Evolutionary conservation across 1,140 invertebrate genomes (phyloP).

Genomic region (Rhopalosiphum padi): DNA sequence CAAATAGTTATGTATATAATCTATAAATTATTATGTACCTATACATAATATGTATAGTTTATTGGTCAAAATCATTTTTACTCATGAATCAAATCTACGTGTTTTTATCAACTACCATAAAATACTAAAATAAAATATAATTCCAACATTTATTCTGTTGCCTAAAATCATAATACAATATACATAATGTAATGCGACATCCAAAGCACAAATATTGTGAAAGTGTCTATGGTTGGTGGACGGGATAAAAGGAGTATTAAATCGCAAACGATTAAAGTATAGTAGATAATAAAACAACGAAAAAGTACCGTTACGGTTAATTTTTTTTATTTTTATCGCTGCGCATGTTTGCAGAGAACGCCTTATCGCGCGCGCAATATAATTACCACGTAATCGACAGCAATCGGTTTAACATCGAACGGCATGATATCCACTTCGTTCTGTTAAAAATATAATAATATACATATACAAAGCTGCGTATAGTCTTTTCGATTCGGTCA

Average conservation of each 20-base stretch:
- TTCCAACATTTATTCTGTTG: background rate
- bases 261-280: background rate
- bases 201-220: background rate
- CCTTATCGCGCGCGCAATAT: background rate
- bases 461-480: background rate
- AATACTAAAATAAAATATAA: background rate
- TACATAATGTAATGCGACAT: too few species aligned
- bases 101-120: background rate
- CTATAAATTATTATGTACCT: too few species aligned
- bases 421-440: background rate
- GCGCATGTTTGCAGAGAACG: background rate
- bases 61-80: background rate
- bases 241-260: background rate
- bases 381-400: constrained; percentile 6
- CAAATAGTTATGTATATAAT: too few species aligned
- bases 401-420: background rate
- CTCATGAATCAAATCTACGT: background rate
- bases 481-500: background rate
- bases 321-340: background rate
- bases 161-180: background rate
- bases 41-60: background rate
- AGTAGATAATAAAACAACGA: background rate
- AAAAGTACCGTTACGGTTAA: background rate
- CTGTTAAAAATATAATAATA: background rate
- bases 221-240: background rate